Evolutionary conservation across 2,797 vertebrate genomes (phyloP), one percentile per base, ranked within the genome.

Genomic region (Brachyrhaphis roseni): DNA sequence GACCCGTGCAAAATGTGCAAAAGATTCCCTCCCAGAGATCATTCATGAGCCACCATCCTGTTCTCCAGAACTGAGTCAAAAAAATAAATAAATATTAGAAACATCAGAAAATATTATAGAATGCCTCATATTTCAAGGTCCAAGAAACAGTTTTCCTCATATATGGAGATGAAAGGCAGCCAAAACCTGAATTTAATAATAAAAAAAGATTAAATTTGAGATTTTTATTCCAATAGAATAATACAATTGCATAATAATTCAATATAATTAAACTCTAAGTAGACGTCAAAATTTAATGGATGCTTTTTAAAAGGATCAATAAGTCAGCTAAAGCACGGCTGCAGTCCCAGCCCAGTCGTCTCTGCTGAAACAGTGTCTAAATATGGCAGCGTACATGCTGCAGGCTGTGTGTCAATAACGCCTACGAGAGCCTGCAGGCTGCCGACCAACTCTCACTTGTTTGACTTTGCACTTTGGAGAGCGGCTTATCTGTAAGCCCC

Each of bases 401-500:
- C 78, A 68, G 75, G 66, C 82, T 87, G 78, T 83, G 82, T 82
- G 91, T 91, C 89, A 90, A 89, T 83, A 90, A 76, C 34, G 4
- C 16, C 68, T 39, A 79, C 8, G 81, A 90, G 68, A 7, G 84
- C 90, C 91, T 88, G 76, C 79, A 90, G 93, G 87, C 91, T 82
- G 79, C 81, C 76, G 84, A 89, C 84, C 91, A 78, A 82, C 81
- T 91, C 88, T 87, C 87, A 86, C 84, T 90, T 91, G 91, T 94
- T 93, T 94, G 90, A 89, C 88, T 93, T 91, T 73, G 80, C 77
- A 78, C 86, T 88, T 53, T 84, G 86, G 87, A 83, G 86, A 79
- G 84, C 87, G 78, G 91, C 90, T 94, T 93, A 93, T 92, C 86
- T 89, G 79, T 91, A 91, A 94, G 76, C 87, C 86, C 87, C 74